Evolutionary conservation across 2,113 vertebrate genomes (phyloP).

Genomic region (Cheirogaleus medius): DNA sequence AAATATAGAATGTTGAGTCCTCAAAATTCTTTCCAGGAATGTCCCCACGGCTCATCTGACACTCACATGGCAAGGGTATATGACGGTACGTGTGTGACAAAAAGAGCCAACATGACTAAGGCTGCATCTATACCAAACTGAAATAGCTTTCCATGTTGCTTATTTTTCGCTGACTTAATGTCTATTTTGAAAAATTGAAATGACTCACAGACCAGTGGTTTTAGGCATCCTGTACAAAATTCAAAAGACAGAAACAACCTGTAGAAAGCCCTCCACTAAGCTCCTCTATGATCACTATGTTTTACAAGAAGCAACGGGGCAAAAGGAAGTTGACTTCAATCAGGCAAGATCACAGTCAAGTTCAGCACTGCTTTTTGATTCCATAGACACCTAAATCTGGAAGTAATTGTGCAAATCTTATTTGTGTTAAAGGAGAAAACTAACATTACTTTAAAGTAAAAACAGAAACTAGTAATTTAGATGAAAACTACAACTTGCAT

Average conservation of each 20-base stretch:
- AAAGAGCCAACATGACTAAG: not conserved
- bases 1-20: not conserved
- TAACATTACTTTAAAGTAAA: slow-evolving; percentile 6
- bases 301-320: not conserved
- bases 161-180: not conserved
- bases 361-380: not conserved
- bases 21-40: not conserved
- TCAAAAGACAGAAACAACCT: not conserved
- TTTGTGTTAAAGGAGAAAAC: not conserved
- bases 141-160: not conserved
- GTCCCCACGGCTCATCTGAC: not conserved
- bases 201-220: not conserved
- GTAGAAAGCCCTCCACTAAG: not conserved
- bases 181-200: slow-evolving; percentile 31
- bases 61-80: not conserved
- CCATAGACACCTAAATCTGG: not conserved
- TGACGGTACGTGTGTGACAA: not conserved
- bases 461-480: not conserved
- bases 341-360: slow-evolving; percentile 27
- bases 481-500: not conserved
- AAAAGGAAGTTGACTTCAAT: not conserved
- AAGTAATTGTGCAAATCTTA: not conserved
- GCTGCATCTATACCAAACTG: not conserved
- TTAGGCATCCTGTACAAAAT: not conserved
- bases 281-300: not conserved